Evolutionary conservation across 2,888 invertebrate species (phyloP), one percentile per base, ranked within the genome.

Genomic region (Rhamnusium bicolor): DNA sequence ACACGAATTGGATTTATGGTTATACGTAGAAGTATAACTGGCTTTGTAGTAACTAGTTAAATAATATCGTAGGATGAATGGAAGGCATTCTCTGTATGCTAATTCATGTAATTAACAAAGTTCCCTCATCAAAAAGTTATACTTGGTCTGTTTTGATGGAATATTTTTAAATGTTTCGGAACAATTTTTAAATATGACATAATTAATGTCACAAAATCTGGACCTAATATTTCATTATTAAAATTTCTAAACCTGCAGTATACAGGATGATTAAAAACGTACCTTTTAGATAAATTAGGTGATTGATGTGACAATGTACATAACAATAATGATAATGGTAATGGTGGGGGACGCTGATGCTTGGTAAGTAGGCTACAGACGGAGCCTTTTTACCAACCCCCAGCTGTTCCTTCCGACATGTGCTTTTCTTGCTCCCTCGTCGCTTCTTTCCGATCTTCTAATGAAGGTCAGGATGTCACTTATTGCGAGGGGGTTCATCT

Each of bases 71-170:
- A 56, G 56, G 8, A n/a, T 56, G 56, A 27, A 27, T 24, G 56
- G 29, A 29, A 29, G 21, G 29, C 56, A 16, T 56, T 56, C 16
- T 71, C 63, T 66, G 61, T 73, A 73, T 67, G 73, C 67, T 76
- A 71, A 73, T 73, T 49, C 19, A 32, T 6, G 58, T 71, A 69
- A 73, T 76, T 69, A 73, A 70, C 73, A 71, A 76, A 73, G 65
- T 75, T 69, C 61, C 47, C 61, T 69, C 71, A 72, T 71, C 73
- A 66, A 75, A 71, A 75, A 75, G 72, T 75, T 75, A 69, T 71
- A 73, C 71, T 66, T 61, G 65, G 49, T 71, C 66, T 56, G 24
- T 32, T 69, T 51, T 40, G 58, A 61, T 58, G 60, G 47, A 46
- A 66, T 56, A 68, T 73, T 75, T 75, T 68, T 29, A 56, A 69